phyloP scores from a whole-genome alignment of 2,888 invertebrate species.

The Liopterus haemorrhoidalis region DNA sequence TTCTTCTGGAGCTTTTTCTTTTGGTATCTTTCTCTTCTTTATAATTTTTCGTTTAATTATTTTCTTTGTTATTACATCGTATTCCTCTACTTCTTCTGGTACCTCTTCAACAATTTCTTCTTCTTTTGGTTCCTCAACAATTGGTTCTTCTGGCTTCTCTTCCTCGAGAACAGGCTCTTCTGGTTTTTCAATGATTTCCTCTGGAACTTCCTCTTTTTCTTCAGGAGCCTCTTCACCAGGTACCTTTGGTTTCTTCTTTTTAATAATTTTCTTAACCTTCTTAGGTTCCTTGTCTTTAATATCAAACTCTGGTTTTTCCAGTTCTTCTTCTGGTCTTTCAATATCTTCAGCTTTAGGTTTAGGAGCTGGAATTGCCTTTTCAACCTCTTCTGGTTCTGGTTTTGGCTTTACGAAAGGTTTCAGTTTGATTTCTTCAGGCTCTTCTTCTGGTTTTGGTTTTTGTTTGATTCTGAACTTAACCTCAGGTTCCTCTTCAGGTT shows the following conservation, averaged over 20 bases:
- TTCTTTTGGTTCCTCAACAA: constrained; percentile 23
- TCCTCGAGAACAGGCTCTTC: constrained; percentile 6
- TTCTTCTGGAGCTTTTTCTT: constrained; percentile 37
- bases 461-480: constrained; percentile 41
- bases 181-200: constrained; percentile 9
- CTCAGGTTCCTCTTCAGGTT: constrained; percentile 42
- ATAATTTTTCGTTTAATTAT: constrained; percentile 40
- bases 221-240: too few relatives aligned
- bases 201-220: constrained; percentile 28
- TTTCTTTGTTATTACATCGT: constrained; percentile 34
- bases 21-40: constrained; percentile 37
- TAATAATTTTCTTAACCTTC: constrained; percentile 13
- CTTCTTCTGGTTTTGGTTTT: constrained; percentile 37
- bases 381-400: constrained; percentile 29
- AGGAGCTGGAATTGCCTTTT: constrained; percentile 24
- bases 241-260: constrained; percentile 24
- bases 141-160: constrained; percentile 16
- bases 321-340: neutral
- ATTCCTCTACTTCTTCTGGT: constrained; percentile 45
- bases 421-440: constrained; percentile 41
- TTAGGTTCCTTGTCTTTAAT: constrained; percentile 9
- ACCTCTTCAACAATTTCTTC: constrained; percentile 41
- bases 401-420: constrained; percentile 39
- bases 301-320: constrained; percentile 8
- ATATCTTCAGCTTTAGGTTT: constrained; percentile 17